Conservation (phyloP, 1,140 invertebrate species). For the Heliconius nattereri region DNA sequence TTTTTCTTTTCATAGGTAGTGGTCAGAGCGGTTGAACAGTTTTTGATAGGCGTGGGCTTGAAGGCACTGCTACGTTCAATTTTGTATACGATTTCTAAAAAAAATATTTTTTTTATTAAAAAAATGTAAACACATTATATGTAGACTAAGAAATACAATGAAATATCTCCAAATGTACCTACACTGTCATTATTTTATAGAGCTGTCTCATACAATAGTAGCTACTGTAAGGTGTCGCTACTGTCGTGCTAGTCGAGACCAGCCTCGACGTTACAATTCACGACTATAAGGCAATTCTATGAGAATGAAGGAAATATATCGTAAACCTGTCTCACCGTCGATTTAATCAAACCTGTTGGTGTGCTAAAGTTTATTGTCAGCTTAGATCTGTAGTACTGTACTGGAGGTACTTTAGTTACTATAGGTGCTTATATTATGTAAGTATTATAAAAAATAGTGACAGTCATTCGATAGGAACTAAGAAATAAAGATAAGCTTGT, state of each 20-base stretch:
- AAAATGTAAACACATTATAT: background rate
- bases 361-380: background rate
- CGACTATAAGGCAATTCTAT: slow-evolving; percentile 16
- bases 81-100: too few relatives aligned
- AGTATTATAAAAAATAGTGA: too few relatives aligned
- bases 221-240: background rate
- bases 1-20: too few relatives aligned
- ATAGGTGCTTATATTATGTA: too few relatives aligned
- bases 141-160: background rate
- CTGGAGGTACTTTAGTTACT: background rate
- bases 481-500: too few relatives aligned
- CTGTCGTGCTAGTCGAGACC: background rate
- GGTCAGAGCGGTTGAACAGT: too few relatives aligned
- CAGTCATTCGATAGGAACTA: too few relatives aligned
- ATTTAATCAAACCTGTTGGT: background rate
- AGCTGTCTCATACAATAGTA: background rate
- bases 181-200: background rate
- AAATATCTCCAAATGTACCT: background rate
- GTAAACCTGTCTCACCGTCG: background rate
- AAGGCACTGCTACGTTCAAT: too few relatives aligned
- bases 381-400: background rate
- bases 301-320: slow-evolving; percentile 14
- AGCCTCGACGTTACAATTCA: slow-evolving; percentile 11
- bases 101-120: too few relatives aligned
- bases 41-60: too few relatives aligned